Evolutionary conservation across 2,113 vertebrate species (phyloP).

Genomic region (Mungos mungo): DNA sequence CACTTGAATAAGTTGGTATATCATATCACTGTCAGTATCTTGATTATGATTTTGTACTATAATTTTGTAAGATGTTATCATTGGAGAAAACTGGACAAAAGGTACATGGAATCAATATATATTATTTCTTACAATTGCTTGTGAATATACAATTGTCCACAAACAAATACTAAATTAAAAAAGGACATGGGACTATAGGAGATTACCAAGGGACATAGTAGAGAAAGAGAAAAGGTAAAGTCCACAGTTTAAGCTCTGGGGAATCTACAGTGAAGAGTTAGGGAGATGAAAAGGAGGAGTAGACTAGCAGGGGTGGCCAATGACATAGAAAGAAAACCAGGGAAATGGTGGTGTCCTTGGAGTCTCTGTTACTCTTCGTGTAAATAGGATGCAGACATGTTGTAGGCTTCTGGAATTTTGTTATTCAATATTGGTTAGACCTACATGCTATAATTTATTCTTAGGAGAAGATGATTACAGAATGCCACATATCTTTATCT

Average conservation of each 20-base stretch:
- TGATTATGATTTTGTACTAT: neutral
- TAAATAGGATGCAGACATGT: neutral
- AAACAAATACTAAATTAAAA: neutral
- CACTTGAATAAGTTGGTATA: neutral
- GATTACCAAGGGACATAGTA: neutral
- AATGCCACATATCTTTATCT: neutral
- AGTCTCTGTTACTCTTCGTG: neutral
- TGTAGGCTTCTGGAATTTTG: neutral
- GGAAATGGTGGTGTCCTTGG: neutral
- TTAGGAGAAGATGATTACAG: constrained; percentile 16
- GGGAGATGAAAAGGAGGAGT: neutral
- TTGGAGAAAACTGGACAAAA: neutral
- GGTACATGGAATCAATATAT: neutral
- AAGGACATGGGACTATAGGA: neutral
- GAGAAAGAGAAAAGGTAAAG: neutral
- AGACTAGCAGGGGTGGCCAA: neutral
- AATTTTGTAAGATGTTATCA: neutral
- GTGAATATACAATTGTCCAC: neutral
- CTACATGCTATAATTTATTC: neutral
- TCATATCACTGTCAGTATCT: neutral
- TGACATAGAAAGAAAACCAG: neutral
- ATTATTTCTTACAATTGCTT: neutral
- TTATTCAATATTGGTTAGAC: neutral
- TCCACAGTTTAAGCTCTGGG: neutral
- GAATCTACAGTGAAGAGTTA: neutral